Evolutionary conservation across 2,113 vertebrate species (phyloP).

Genomic region (Strix uralensis): DNA sequence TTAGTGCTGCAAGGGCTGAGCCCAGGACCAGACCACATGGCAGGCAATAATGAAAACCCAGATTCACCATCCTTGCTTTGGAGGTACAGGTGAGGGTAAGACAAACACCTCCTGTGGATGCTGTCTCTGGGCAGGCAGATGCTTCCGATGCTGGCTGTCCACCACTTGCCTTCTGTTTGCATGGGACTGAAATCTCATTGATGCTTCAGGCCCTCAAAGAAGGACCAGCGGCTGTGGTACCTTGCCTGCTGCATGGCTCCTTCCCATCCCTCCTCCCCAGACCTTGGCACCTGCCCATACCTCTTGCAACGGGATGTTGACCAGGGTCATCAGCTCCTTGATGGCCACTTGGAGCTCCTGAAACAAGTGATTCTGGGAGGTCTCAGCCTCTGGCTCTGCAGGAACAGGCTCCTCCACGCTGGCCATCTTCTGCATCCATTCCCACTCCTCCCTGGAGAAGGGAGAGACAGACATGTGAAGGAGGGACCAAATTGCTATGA

Average conservation of each 20-base stretch:
- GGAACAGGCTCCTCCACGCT: conserved; percentile 74
- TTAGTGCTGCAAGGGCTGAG: not conserved
- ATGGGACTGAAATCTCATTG: not conserved
- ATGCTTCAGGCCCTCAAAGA: not conserved
- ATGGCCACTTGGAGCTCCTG: conserved; percentile 83
- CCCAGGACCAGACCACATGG: not conserved
- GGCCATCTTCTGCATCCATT: conserved; percentile 85
- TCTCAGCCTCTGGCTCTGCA: conserved; percentile 73
- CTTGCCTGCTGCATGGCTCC: not conserved
- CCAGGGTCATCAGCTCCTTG: conserved; percentile 82
- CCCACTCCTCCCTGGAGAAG: conserved; percentile 86
- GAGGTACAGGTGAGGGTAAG: not conserved
- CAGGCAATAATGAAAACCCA: not conserved
- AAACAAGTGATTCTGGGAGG: conserved; percentile 77
- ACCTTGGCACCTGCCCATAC: conserved; percentile 43
- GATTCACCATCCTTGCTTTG: not conserved
- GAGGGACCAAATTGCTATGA: not conserved
- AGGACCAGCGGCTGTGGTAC: too few species aligned
- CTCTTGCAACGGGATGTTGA: conserved; percentile 85
- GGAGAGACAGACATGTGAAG: not conserved
- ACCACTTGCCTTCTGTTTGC: not conserved
- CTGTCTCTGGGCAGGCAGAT: not conserved
- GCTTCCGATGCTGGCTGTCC: not conserved
- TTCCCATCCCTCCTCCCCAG: not conserved
- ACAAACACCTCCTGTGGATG: not conserved